These are phyloP conservation scores for Cybosia mesomella DNA, from an alignment of 2,888 invertebrate genomes.

Conservation along the genomic window DNA sequence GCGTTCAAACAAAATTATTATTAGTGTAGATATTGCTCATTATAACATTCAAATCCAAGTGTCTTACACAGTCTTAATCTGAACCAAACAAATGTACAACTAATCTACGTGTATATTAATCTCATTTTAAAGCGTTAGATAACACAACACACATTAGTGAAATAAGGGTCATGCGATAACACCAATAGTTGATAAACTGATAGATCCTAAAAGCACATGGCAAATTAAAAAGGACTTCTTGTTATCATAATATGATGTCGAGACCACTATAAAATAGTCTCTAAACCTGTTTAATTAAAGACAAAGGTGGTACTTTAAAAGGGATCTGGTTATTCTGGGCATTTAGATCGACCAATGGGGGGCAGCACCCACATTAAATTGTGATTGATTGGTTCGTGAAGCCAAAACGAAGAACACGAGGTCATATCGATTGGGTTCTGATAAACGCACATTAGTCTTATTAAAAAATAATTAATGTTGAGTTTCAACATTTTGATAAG, in stretches of 20 bases:
- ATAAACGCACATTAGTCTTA: slow-evolving; percentile 77
- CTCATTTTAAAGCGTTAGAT: slow-evolving; percentile 17
- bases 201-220: slow-evolving; percentile 57
- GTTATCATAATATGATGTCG: slow-evolving; percentile 53
- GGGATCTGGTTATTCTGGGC: slow-evolving; percentile 54
- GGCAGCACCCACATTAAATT: slow-evolving; percentile 75
- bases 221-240: slow-evolving; percentile 54
- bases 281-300: slow-evolving; percentile 27
- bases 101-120: not conserved
- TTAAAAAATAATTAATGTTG: slow-evolving; percentile 63
- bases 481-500: slow-evolving; percentile 23
- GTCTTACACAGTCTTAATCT: not conserved
- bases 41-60: not conserved
- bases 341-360: slow-evolving; percentile 67
- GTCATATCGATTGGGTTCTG: slow-evolving; percentile 70
- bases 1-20: not conserved
- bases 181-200: slow-evolving; percentile 32
- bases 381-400: slow-evolving; percentile 77
- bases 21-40: not conserved
- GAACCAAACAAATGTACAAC: not conserved
- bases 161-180: slow-evolving; percentile 18
- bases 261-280: slow-evolving; percentile 45
- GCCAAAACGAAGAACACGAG: slow-evolving; percentile 57
- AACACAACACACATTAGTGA: slow-evolving; percentile 6
- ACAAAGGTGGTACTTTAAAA: slow-evolving; percentile 19